phyloP scores from a whole-genome alignment of 2,797 vertebrate genomes.

The Forpus xanthops region DNA sequence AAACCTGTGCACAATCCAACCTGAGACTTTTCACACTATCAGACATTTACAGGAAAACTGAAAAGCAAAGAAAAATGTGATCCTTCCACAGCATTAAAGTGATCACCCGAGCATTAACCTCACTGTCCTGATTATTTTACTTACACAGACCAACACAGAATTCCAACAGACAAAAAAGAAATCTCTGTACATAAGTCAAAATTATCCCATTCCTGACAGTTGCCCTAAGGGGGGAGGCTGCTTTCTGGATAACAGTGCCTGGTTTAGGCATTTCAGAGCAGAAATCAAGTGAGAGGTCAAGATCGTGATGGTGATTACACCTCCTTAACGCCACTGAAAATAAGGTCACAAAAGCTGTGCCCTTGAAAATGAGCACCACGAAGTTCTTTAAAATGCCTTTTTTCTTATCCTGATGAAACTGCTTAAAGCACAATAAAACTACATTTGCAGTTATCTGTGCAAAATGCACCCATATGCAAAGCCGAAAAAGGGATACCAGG shows the following conservation, averaged over 20 bases:
- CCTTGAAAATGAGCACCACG: background rate
- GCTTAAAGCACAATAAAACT: background rate
- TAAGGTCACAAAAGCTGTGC: background rate
- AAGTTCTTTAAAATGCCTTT: background rate
- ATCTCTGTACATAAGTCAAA: background rate
- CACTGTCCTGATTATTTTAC: background rate
- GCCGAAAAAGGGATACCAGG: background rate
- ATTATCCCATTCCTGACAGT: background rate
- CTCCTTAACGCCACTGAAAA: background rate
- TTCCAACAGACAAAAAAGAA: background rate
- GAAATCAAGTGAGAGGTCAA: background rate
- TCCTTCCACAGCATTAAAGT: background rate
- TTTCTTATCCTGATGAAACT: background rate
- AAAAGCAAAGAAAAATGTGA: background rate
- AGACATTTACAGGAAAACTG: background rate
- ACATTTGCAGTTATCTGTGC: background rate
- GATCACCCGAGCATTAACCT: background rate
- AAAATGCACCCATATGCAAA: background rate
- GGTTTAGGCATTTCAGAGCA: background rate
- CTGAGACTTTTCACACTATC: background rate
- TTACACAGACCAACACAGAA: background rate
- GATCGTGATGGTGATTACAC: accelerated
- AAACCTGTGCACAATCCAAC: background rate
- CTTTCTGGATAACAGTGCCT: background rate
- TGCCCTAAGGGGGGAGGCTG: background rate